Conservation (phyloP, 2,888 invertebrate species). For the Scotopteryx bipunctaria region DNA sequence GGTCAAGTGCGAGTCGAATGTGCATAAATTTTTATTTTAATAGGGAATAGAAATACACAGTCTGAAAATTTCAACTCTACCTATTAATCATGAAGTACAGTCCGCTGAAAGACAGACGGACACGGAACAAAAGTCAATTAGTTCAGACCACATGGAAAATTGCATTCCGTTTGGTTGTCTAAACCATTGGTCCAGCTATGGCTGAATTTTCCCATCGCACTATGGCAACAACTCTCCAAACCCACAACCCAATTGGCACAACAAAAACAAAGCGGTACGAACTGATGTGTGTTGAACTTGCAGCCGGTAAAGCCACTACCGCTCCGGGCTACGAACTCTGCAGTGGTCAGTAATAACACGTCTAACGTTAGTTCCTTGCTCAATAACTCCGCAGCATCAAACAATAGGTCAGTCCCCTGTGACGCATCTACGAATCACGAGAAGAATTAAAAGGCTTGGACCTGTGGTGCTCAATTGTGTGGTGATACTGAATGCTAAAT, state of each 20-base stretch:
- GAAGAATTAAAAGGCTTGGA: constrained; percentile 27
- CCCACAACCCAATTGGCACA: constrained; percentile 36
- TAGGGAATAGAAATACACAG: too few relatives aligned
- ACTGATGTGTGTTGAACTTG: constrained; percentile 63
- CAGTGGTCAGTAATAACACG: constrained; percentile 71
- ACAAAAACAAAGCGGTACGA: constrained; percentile 18
- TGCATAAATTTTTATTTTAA: too few relatives aligned
- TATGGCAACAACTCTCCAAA: constrained; percentile 32
- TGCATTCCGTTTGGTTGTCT: too few relatives aligned
- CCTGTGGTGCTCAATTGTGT: background rate
- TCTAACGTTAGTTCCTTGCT: constrained; percentile 84
- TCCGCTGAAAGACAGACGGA: too few relatives aligned
- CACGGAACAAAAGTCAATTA: too few relatives aligned
- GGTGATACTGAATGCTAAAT: constrained; percentile 5
- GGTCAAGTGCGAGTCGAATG: too few relatives aligned
- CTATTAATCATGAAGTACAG: too few relatives aligned
- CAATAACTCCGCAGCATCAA: constrained; percentile 79
- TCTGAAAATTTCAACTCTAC: too few relatives aligned
- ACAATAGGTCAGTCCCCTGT: constrained; percentile 75
- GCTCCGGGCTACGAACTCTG: constrained; percentile 86
- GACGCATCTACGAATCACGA: constrained; percentile 46
- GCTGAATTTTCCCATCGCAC: background rate
- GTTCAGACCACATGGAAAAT: too few relatives aligned
- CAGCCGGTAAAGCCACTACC: constrained; percentile 95
- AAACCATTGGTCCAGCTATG: too few relatives aligned